phyloP scores from a whole-genome alignment of 2,113 vertebrate genomes.

The Psephotus haematonotus region DNA sequence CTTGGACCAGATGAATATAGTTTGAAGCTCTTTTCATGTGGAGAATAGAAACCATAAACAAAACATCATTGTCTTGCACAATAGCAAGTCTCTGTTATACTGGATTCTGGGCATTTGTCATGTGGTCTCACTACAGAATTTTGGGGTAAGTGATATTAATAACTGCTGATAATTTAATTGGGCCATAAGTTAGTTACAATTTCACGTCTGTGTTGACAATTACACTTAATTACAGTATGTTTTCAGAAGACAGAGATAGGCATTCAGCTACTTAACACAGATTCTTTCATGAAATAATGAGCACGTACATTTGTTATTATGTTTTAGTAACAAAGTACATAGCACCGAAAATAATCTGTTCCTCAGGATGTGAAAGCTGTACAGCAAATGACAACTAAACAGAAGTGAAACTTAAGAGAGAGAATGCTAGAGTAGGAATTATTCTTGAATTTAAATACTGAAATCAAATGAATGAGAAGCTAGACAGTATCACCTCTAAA shows the following conservation, averaged over 20 bases:
- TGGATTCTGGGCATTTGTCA: not conserved
- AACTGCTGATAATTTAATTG: not conserved
- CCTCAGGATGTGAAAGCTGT: not conserved
- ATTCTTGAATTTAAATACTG: not conserved
- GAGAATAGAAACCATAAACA: not conserved
- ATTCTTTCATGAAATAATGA: not conserved
- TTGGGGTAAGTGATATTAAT: not conserved
- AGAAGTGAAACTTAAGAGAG: not conserved
- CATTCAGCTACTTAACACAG: not conserved
- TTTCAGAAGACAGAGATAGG: not conserved
- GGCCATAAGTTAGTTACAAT: not conserved
- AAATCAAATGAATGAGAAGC: not conserved
- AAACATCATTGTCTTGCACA: not conserved
- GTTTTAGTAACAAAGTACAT: not conserved
- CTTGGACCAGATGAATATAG: not conserved
- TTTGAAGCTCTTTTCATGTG: not conserved
- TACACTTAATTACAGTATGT: not conserved
- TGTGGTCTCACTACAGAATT: not conserved
- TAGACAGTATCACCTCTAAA: not conserved
- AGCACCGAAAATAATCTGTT: not conserved
- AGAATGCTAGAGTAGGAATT: not conserved
- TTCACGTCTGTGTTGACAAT: not conserved
- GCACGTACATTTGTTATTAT: not conserved
- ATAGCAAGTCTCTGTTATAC: not conserved
- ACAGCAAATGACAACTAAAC: not conserved